phyloP scores from a whole-genome alignment of 2,797 vertebrate genomes.

The Eulemur rubriventer region DNA sequence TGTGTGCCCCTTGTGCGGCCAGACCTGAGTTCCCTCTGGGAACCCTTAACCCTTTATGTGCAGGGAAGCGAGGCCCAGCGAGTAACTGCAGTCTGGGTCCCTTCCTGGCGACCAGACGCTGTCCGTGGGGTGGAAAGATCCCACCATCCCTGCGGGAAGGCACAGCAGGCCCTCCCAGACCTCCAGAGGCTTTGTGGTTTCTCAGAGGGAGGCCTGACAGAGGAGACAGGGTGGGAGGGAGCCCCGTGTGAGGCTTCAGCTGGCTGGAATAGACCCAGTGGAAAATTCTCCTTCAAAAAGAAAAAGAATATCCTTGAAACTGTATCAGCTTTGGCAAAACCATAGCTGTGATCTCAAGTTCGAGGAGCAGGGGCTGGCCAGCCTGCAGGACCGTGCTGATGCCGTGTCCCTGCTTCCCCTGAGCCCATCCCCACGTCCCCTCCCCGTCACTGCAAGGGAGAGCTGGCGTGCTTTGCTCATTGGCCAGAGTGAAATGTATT shows the following conservation, averaged over 20 bases:
- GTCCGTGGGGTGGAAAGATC: fast-evolving
- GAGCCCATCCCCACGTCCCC: not conserved
- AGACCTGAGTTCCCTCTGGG: not conserved
- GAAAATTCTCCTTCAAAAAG: not conserved
- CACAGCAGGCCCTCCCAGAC: not conserved
- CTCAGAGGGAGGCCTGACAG: not conserved
- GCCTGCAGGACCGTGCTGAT: not conserved
- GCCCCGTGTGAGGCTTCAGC: not conserved
- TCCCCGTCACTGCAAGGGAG: not conserved
- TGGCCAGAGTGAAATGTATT: not conserved
- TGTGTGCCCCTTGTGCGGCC: not conserved
- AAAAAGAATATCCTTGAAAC: not conserved
- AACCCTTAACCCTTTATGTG: not conserved
- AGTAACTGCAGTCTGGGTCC: not conserved
- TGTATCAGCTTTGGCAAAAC: not conserved
- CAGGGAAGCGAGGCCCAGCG: not conserved
- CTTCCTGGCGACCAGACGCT: not conserved
- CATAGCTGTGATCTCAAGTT: not conserved
- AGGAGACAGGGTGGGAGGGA: not conserved
- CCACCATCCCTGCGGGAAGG: not conserved
- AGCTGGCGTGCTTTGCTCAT: not conserved
- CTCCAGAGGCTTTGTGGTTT: not conserved
- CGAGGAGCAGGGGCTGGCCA: not conserved
- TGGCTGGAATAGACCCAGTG: not conserved
- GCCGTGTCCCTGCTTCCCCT: not conserved